Evolutionary conservation across 2,797 vertebrate species (phyloP).

Genomic region (Myotis myotis): DNA sequence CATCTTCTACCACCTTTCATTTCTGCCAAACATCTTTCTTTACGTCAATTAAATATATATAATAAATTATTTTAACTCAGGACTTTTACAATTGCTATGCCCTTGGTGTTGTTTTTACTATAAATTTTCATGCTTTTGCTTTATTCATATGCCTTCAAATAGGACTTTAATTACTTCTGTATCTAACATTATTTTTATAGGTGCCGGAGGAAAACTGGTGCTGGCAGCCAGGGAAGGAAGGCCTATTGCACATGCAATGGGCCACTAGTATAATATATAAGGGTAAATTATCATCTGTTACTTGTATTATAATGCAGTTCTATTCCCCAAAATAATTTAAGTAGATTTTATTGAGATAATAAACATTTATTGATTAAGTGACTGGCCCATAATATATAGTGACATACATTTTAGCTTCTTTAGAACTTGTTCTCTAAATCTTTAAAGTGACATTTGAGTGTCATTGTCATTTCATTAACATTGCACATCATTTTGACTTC

Average conservation of each 20-base stretch:
- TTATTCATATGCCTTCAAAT: neutral
- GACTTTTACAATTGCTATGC: neutral
- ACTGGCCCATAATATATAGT: neutral
- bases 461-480: conserved; percentile 65
- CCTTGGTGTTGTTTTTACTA: neutral
- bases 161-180: neutral
- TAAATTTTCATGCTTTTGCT: neutral
- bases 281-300: conserved; percentile 2
- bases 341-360: conserved; percentile 46
- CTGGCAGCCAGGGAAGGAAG: too few species aligned
- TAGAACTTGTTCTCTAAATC: conserved; percentile 48
- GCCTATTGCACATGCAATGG: too few species aligned
- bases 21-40: neutral
- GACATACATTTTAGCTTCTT: conserved; percentile 11
- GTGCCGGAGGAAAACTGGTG: too few species aligned
- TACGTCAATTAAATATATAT: neutral
- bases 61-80: neutral
- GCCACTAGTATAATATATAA: neutral
- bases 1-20: neutral
- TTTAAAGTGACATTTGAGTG: conserved; percentile 2
- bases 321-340: conserved; percentile 39
- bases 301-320: neutral
- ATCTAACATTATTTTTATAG: neutral
- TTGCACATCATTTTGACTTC: neutral
- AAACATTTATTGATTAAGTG: conserved; percentile 51